Conservation (phyloP, 2,888 invertebrate genomes). For the Mythimna impura region DNA sequence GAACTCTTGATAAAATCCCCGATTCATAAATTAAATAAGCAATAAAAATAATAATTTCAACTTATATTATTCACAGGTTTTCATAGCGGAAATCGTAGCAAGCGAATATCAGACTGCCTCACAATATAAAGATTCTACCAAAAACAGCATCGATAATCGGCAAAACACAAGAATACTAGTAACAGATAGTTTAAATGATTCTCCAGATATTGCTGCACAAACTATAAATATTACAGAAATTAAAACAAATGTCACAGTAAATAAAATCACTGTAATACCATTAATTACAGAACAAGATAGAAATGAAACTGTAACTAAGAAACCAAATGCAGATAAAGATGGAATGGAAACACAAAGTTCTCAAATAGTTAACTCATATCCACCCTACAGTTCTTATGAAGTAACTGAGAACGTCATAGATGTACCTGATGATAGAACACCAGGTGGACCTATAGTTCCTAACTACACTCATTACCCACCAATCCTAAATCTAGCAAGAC, state of each 20-base stretch:
- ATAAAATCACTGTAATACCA: neutral
- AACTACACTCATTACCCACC: slow-evolving; percentile 63
- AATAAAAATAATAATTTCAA: neutral
- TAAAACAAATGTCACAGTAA: neutral
- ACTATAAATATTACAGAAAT: neutral
- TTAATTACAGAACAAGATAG: neutral
- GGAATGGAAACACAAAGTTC: slow-evolving; percentile 35
- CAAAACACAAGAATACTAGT: slow-evolving; percentile 17
- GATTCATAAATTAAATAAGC: too few relatives aligned
- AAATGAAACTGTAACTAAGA: slow-evolving; percentile 21
- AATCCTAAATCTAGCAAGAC: slow-evolving; percentile 53
- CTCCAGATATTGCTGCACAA: neutral
- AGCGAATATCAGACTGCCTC: neutral
- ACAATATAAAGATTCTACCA: neutral
- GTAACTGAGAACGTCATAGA: slow-evolving; percentile 80
- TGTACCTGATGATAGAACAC: slow-evolving; percentile 74
- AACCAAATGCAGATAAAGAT: slow-evolving; percentile 34
- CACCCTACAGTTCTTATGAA: slow-evolving; percentile 69
- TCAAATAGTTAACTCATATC: slow-evolving; percentile 27
- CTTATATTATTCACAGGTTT: slow-evolving; percentile 34
- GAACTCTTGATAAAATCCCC: too few relatives aligned
- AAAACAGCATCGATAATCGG: neutral
- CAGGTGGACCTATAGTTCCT: slow-evolving; percentile 68
- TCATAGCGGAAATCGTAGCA: slow-evolving; percentile 38
- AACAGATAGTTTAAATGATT: slow-evolving; percentile 16